A percentile compares a stretch with the other conserved stretches of the same genome.
Evolutionary conservation across 35 echinoderm and acorn worm species (phyloP).

Genomic region (Patiria miniata): DNA sequence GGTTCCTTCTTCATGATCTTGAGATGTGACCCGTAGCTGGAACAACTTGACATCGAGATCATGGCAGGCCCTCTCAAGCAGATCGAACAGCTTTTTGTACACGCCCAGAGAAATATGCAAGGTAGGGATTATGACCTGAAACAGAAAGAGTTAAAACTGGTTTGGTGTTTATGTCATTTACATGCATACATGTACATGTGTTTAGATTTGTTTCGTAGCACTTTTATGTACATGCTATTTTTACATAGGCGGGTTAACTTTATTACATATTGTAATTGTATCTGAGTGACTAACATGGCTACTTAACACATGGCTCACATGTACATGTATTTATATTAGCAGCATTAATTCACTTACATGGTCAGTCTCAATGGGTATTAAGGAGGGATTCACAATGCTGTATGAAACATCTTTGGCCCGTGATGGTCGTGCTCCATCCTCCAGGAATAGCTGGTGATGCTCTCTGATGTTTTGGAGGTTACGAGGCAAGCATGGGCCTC

Average conservation of each 20-base stretch:
- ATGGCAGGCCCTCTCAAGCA: slow-evolving; percentile 12
- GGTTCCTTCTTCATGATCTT: not conserved
- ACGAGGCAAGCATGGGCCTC: not conserved
- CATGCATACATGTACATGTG: too few species aligned
- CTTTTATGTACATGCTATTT: too few species aligned
- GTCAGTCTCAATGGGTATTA: not conserved
- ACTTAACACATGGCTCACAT: too few species aligned
- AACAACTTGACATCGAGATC: slow-evolving; percentile 4
- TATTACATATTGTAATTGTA: not conserved
- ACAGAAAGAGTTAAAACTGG: too few species aligned
- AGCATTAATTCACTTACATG: not conserved
- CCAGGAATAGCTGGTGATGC: not conserved
- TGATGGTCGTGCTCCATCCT: not conserved
- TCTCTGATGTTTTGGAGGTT: not conserved
- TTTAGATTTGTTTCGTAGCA: too few species aligned
- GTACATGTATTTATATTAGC: not conserved
- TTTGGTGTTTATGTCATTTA: too few species aligned
- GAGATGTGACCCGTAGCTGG: not conserved
- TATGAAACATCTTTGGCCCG: not conserved
- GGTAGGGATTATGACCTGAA: not conserved
- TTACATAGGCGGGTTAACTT: too few species aligned
- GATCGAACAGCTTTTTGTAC: not conserved
- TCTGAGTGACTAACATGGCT: too few species aligned
- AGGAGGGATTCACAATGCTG: not conserved
- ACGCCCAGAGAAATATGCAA: not conserved